Evolutionary conservation across 2,888 invertebrate species (phyloP), one percentile per base, ranked within the genome.

Genomic region (Athetis lepigone): DNA sequence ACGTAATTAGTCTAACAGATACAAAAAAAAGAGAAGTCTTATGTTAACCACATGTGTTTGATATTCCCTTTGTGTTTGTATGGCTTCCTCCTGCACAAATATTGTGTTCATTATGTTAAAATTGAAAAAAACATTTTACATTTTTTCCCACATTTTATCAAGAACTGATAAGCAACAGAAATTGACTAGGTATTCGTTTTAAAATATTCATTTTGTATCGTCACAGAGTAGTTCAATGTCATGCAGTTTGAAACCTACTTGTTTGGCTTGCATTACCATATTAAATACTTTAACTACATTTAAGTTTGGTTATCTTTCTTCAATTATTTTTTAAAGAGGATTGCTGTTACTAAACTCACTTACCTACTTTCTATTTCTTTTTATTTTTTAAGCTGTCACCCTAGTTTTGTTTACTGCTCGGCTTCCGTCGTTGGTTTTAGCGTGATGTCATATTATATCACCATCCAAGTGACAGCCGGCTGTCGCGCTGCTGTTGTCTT

Each of bases 101-200:
- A 37, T 33, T 16, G 4, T 19, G 16, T 4, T 33, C 13, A 33
- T 11, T 33, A 11, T 33, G 13, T 33, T 33, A 23, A 0, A 33
- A n/a, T 39, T 9, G 4, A 39, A n/a, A 19, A 2, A 8, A 6
- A 11, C 4, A 51, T 50, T n/a, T 6, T 16, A 21, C 0, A 16
- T 3, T 58, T 67, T 62, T 37, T 36, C 18, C 27, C n/a, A 23
- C 27, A 11, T 62, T 56, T 51, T 2, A 51, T 61, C 25, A 33
- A 8, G 18, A 11, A 21, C 1, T n/a, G 33, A 40, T 60, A 27
- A 68, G 7, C 6, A 1, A 8, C 2, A n/a, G 21, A 25, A 65
- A 23, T 13, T 8, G 4, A 16, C 1, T 4, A 11, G 8, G 13
- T 27, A 18, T 29, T 29, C 6, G 2, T 39, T 29, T 0, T 4